Conservation (phyloP, 1,140 invertebrate species). For the Kradibia gibbosae region DNA sequence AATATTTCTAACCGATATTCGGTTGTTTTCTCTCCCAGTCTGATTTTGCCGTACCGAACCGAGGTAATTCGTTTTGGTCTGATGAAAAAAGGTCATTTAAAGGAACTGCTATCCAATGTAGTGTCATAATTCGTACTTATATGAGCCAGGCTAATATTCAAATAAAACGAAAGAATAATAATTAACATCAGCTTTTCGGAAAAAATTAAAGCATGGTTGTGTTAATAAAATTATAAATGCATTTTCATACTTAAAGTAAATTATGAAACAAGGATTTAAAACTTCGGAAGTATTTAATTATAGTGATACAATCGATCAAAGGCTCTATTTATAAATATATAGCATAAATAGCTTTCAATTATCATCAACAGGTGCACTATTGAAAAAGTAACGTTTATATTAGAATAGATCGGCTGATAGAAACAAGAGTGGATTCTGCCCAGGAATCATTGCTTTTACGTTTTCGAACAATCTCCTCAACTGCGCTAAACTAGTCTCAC, state of each 20-base stretch:
- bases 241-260: neutral
- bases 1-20: too few relatives aligned
- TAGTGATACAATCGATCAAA: neutral
- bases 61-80: too few relatives aligned
- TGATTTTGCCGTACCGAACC: too few relatives aligned
- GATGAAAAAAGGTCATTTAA: too few relatives aligned
- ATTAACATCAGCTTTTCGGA: too few relatives aligned
- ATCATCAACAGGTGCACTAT: neutral
- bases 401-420: constrained; percentile 17
- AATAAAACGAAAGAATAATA: too few relatives aligned
- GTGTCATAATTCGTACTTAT: too few relatives aligned
- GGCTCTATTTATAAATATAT: neutral
- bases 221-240: neutral
- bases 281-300: neutral
- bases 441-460: neutral
- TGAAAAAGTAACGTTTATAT: constrained; percentile 9
- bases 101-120: too few relatives aligned
- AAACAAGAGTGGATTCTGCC: neutral
- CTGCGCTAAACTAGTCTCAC: constrained; percentile 6
- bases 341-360: neutral
- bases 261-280: neutral
- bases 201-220: too few relatives aligned
- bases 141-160: too few relatives aligned
- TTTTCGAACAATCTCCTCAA: constrained; percentile 8
- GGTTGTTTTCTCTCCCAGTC: too few relatives aligned